Evolutionary conservation across 1,140 invertebrate genomes (phyloP).

Genomic region (Chymomyza costata): DNA sequence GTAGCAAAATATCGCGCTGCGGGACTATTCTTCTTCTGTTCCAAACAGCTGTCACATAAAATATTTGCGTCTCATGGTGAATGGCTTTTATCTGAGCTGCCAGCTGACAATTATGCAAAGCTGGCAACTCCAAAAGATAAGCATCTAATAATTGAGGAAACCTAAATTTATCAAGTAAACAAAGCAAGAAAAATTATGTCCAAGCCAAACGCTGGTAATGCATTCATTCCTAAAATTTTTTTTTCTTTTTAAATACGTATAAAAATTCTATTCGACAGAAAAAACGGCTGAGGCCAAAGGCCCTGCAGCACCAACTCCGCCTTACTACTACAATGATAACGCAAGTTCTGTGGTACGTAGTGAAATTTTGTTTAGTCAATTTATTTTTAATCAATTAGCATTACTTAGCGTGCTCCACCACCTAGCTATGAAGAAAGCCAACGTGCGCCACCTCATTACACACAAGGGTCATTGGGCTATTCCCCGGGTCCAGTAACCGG

Average conservation of each 20-base stretch:
- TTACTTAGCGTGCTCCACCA: conserved; percentile 57
- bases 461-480: too few relatives aligned
- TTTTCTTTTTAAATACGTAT: too few relatives aligned
- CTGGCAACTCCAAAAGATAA: conserved; percentile 2
- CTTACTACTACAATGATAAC: conserved; percentile 28
- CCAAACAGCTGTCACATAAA: conserved; percentile 22
- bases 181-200: conserved; percentile 29
- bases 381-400: too few relatives aligned
- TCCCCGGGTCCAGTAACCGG: conserved; percentile 8
- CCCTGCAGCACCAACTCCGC: conserved; percentile 13
- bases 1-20: conserved; percentile 29
- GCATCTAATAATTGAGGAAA: conserved; percentile 7
- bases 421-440: conserved; percentile 68
- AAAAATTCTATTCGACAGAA: not conserved
- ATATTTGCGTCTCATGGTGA: not conserved
- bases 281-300: conserved; percentile 9
- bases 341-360: conserved; percentile 44
- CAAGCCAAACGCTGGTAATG: conserved; percentile 19
- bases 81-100: not conserved
- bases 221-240: not conserved
- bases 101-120: not conserved
- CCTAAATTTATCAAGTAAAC: conserved; percentile 26
- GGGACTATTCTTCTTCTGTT: conserved; percentile 38
- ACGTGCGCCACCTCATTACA: conserved; percentile 4
- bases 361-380: too few relatives aligned